Conservation (phyloP, 2,888 invertebrate species). For the Agonopterix alstromeriana region DNA sequence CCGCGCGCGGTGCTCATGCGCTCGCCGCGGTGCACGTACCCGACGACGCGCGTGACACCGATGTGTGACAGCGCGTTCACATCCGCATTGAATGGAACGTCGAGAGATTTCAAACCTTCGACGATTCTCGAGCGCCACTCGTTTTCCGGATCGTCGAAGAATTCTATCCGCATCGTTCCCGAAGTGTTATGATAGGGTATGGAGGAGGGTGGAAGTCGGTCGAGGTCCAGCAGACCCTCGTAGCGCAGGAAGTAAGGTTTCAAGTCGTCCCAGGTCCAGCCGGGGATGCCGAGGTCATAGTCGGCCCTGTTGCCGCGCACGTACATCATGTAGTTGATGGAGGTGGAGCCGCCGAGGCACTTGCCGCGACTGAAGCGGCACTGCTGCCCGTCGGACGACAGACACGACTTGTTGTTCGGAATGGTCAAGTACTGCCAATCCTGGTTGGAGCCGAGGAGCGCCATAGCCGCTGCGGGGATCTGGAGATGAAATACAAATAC, state of each 20-base stretch:
- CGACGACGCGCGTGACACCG: slow-evolving; percentile 35
- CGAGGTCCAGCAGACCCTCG: slow-evolving; percentile 34
- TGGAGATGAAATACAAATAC: slow-evolving; percentile 10
- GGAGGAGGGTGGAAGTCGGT: slow-evolving; percentile 5
- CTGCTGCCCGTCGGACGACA: slow-evolving; percentile 27
- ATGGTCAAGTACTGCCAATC: slow-evolving; percentile 46
- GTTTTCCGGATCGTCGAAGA: slow-evolving; percentile 34
- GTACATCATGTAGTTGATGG: slow-evolving; percentile 54
- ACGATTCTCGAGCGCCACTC: slow-evolving; percentile 39
- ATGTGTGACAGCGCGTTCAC: slow-evolving; percentile 44
- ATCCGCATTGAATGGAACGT: slow-evolving; percentile 39
- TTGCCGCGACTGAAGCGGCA: slow-evolving; percentile 44
- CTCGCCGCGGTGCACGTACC: slow-evolving; percentile 36
- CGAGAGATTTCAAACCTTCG: slow-evolving; percentile 24
- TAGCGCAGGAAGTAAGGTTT: slow-evolving; percentile 44
- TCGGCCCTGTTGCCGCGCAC: slow-evolving; percentile 41
- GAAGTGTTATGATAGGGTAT: background rate
- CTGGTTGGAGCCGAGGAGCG: slow-evolving; percentile 26
- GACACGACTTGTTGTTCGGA: slow-evolving; percentile 43
- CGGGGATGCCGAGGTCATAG: slow-evolving; percentile 31
- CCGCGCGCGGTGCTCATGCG: slow-evolving; percentile 46
- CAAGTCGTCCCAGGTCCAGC: slow-evolving; percentile 45
- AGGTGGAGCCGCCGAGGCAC: slow-evolving; percentile 52
- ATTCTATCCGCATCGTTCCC: slow-evolving; percentile 25
- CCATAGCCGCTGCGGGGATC: slow-evolving; percentile 32